These are phyloP conservation scores for Disparrhopalites patrizii DNA, from an alignment of 2,888 invertebrate genomes.

Conservation along the genomic window DNA sequence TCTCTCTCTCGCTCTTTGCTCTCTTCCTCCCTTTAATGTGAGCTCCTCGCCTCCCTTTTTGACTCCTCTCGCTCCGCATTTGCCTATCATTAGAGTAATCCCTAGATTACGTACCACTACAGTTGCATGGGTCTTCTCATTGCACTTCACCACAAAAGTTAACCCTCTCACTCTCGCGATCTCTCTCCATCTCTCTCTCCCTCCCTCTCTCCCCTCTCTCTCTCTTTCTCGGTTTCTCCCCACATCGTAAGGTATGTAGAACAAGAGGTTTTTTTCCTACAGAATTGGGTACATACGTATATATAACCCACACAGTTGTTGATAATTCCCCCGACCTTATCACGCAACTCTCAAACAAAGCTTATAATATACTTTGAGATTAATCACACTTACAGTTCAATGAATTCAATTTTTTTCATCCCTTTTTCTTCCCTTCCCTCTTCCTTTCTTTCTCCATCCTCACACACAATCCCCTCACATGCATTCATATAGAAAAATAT, in stretches of 20 bases:
- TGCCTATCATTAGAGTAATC: constrained; percentile 7
- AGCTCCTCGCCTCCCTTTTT: constrained; percentile 7
- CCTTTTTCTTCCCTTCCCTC: not conserved
- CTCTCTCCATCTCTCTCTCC: too few relatives aligned
- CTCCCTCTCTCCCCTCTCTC: too few relatives aligned
- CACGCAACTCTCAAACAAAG: constrained; percentile 4
- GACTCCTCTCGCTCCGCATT: not conserved
- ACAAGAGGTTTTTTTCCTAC: too few relatives aligned
- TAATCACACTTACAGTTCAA: constrained; percentile 29
- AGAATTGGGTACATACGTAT: too few relatives aligned
- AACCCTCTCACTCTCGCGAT: not conserved
- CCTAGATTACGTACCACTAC: constrained; percentile 2
- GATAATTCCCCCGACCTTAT: constrained; percentile 11
- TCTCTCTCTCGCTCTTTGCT: not conserved
- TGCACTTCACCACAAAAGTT: constrained; percentile 11
- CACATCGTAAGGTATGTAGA: too few relatives aligned
- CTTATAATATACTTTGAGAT: constrained; percentile 9
- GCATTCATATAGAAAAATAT: too few relatives aligned
- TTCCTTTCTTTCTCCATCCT: not conserved
- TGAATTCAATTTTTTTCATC: constrained; percentile 18
- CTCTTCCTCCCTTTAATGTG: constrained; percentile 2
- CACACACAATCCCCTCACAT: too few relatives aligned
- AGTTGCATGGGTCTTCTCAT: not conserved
- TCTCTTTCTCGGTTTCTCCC: too few relatives aligned
- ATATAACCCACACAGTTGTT: too few relatives aligned